phyloP scores from a whole-genome alignment of 2,888 invertebrate species.

The Drosophila monieri region DNA sequence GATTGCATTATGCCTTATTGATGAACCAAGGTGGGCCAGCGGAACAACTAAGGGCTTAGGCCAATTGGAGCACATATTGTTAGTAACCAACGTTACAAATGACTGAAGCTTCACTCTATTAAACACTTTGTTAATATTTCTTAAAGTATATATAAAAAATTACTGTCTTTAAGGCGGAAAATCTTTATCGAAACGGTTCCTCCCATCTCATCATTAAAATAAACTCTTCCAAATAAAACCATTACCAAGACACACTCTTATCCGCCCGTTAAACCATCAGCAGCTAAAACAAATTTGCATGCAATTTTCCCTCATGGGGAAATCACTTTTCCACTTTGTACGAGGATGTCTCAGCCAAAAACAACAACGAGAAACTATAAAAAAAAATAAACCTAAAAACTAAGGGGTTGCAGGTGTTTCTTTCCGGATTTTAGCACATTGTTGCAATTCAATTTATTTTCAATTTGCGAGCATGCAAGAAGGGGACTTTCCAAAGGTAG shows the following conservation, averaged over 20 bases:
- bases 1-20: conserved; percentile 49
- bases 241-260: conserved; percentile 13
- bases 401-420: conserved; percentile 32
- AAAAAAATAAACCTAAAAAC: conserved; percentile 22
- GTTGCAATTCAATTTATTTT: conserved; percentile 73
- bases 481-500: not conserved
- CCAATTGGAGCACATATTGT: conserved; percentile 3
- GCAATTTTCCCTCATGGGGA: conserved; percentile 55
- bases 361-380: not conserved
- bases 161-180: no score
- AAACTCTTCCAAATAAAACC: conserved; percentile 15
- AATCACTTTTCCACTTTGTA: conserved; percentile 53
- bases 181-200: no score
- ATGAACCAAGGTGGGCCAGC: conserved; percentile 27
- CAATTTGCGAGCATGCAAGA: conserved; percentile 73
- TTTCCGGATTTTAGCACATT: conserved; percentile 67
- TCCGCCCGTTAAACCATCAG: conserved; percentile 33
- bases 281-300: conserved; percentile 67
- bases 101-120: no score
- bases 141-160: not conserved
- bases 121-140: not conserved
- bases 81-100: no score
- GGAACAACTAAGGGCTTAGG: not conserved
- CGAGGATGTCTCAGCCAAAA: conserved; percentile 22
- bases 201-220: not conserved